Evolutionary conservation across 2,113 vertebrate genomes (phyloP), one percentile per base, ranked within the genome.

Genomic region (Alces alces): DNA sequence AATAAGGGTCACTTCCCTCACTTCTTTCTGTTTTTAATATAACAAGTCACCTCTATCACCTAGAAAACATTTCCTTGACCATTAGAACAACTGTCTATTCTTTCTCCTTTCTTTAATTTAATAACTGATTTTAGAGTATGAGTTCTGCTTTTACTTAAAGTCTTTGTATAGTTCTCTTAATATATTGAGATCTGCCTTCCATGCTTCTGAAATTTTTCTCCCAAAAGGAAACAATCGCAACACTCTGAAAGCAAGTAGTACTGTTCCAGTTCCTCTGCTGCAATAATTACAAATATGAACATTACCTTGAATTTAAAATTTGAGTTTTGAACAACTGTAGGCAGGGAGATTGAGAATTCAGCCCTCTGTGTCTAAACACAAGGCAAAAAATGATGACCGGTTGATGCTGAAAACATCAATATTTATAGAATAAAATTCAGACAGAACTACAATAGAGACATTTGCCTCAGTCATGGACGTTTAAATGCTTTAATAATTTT

Each of bases 401-500:
- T 14, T 15, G 66, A 66, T 54, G 55, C 39, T 83, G 39, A 55
- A 80, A 92, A n/a, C 8, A 90, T 36, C 27, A 58, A 64, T 60
- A 23, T 70, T 92, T 95, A 83, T 2, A 95, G 82, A 95, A 87
- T 76, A 70, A 84, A 96, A 93, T 78, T 64, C 93, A 97, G 90
- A 93, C 23, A 96, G 97, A 93, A 86, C n/a, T 86, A 39, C 10
- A 96, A 97, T 16, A 86, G 7, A 97, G 30, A 86, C 23, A 79
- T 84, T 96, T 96, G 91, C 87, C 54, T 88, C 30, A 96, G 91
- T 60, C 19, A 93, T 45, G 91, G 76, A 50, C 54, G 93, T n/a
- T 61, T 92, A 96, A 88, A 91, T 57, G 82, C 93, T 95, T 89
- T 96, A 83, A 66, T 66, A 79, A 86, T 85, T 88, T 96, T 95